Conservation (phyloP, 2,113 vertebrate genomes). For the Tragelaphus buxtoni region DNA sequence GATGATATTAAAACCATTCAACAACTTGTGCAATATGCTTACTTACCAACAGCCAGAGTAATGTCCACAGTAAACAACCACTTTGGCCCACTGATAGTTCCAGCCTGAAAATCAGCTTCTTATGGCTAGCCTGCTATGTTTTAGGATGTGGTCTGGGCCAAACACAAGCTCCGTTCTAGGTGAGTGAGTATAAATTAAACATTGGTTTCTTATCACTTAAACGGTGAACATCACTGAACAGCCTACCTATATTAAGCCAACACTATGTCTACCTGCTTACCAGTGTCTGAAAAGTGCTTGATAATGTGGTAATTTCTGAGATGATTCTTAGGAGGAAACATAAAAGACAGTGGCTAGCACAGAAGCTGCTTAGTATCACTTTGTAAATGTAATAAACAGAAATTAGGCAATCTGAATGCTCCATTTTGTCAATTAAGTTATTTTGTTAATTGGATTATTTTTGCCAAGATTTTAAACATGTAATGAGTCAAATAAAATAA, state of each 20-base stretch:
- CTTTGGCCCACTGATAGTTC: neutral
- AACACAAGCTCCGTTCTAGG: neutral
- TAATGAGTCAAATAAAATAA: neutral
- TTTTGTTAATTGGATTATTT: neutral
- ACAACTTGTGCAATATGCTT: neutral
- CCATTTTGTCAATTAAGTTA: neutral
- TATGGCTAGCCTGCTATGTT: neutral
- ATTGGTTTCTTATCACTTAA: neutral
- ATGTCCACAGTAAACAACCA: neutral
- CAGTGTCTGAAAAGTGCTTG: neutral
- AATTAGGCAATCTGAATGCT: neutral
- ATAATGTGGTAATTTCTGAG: neutral
- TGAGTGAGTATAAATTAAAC: neutral
- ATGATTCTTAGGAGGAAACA: neutral
- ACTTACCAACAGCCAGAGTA: neutral
- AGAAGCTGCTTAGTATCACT: neutral
- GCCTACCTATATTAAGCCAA: neutral
- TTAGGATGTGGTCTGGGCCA: neutral
- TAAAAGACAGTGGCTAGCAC: neutral
- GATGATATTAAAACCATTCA: neutral
- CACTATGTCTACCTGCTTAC: neutral
- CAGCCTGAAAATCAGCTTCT: neutral
- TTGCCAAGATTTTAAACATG: neutral
- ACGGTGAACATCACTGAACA: neutral
- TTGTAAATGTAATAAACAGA: neutral